These are phyloP conservation scores for Hetaerina americana DNA, from an alignment of 1,140 invertebrate species.

Conservation along the genomic window DNA sequence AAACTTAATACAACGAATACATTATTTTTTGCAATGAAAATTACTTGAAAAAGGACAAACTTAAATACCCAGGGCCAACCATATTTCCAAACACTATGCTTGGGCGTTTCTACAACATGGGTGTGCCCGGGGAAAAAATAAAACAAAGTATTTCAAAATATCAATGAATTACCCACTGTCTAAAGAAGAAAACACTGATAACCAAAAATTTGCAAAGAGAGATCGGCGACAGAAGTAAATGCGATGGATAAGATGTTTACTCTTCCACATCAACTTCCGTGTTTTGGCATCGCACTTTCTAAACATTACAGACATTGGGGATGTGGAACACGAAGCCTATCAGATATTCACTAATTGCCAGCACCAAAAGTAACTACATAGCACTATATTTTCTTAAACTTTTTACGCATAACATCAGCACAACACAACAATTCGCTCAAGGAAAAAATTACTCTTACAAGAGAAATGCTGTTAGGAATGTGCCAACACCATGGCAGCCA, in stretches of 20 bases:
- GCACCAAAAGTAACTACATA: too few species aligned
- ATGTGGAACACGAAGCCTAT: too few species aligned
- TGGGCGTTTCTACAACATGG: neutral
- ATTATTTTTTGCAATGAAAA: too few species aligned
- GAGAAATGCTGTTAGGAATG: neutral
- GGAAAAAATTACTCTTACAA: neutral
- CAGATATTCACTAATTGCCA: too few species aligned
- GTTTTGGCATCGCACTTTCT: neutral
- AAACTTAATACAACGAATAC: too few species aligned
- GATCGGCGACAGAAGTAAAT: neutral
- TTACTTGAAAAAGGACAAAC: too few species aligned
- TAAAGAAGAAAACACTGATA: neutral
- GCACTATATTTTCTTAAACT: too few species aligned
- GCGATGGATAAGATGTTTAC: neutral
- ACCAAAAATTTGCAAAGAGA: neutral
- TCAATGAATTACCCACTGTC: neutral
- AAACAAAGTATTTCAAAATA: neutral
- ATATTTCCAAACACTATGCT: too few species aligned
- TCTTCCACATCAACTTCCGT: neutral
- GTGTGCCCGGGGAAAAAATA: neutral
- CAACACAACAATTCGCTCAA: neutral
- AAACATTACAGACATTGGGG: neutral
- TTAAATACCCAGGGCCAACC: too few species aligned
- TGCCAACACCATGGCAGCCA: neutral
- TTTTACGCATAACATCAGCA: too few species aligned